Evolutionary conservation across 2,797 vertebrate species (phyloP).

Genomic region (Chromis chromis): DNA sequence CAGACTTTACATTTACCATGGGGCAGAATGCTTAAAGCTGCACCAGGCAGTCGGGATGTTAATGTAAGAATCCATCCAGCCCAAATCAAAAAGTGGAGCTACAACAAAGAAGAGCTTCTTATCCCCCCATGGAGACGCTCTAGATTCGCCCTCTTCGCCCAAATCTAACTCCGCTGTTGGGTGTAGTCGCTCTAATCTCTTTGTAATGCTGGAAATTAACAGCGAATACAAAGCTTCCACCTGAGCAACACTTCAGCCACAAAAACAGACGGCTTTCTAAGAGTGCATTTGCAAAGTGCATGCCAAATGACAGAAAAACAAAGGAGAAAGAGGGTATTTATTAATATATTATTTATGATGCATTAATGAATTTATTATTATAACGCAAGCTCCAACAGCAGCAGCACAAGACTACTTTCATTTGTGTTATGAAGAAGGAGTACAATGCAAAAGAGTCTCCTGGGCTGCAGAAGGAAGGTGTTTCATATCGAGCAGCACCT

Average conservation of each 20-base stretch:
- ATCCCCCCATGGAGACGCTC: slow-evolving; percentile 44
- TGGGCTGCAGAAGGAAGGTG: slow-evolving; percentile 22
- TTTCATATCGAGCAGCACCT: slow-evolving; percentile 35
- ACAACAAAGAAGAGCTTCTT: slow-evolving; percentile 46
- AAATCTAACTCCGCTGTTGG: slow-evolving; percentile 28
- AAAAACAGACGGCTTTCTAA: not conserved
- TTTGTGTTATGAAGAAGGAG: not conserved
- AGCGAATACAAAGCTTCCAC: not conserved
- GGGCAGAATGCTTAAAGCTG: slow-evolving; percentile 49
- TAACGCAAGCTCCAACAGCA: not conserved
- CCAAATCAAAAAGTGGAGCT: slow-evolving; percentile 42
- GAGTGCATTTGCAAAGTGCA: not conserved
- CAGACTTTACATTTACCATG: slow-evolving; percentile 62
- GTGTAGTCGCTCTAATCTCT: slow-evolving; percentile 13
- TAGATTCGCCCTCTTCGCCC: slow-evolving; percentile 39
- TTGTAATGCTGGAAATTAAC: slow-evolving; percentile 7
- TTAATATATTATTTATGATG: slow-evolving; percentile 1
- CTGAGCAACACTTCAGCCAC: not conserved
- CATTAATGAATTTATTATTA: slow-evolving; percentile 7
- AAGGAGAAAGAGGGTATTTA: not conserved
- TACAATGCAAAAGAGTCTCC: slow-evolving; percentile 15
- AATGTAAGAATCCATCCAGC: slow-evolving; percentile 37
- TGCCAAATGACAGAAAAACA: slow-evolving; percentile 5
- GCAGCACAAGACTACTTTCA: not conserved
- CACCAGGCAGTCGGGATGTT: slow-evolving; percentile 31